A percentile compares a stretch with the other conserved stretches of the same genome.
Conservation (phyloP, 2,888 invertebrate genomes). For the Pachycephus smyrnensis region DNA sequence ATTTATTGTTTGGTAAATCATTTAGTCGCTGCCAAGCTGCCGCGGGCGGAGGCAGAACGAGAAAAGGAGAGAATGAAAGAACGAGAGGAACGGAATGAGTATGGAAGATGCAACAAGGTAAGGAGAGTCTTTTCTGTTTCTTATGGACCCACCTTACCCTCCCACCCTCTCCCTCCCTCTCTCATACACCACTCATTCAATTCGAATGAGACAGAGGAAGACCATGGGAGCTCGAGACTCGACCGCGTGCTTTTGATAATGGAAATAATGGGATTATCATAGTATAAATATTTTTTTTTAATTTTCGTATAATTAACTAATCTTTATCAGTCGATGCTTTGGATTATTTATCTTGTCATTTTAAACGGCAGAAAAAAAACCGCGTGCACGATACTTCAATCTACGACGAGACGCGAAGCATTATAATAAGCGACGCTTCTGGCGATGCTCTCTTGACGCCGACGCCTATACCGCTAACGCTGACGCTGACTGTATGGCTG, state of each 20-base stretch:
- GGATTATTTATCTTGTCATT: no score
- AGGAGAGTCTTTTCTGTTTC: conserved; percentile 18
- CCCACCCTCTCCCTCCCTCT: no score
- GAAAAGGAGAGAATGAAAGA: conserved; percentile 26
- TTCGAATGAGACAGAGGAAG: not conserved
- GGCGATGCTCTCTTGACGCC: no score
- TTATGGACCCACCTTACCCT: not conserved
- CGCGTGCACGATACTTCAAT: no score
- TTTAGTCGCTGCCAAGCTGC: conserved; percentile 66
- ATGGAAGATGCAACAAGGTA: conserved; percentile 13
- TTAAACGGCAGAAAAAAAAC: no score
- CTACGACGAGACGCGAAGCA: not conserved
- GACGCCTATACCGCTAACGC: not conserved
- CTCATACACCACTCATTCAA: not conserved
- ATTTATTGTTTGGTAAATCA: conserved; percentile 67
- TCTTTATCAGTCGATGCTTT: no score
- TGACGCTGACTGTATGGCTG: not conserved
- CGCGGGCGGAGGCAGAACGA: conserved; percentile 46
- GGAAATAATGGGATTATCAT: not conserved
- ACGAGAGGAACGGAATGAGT: conserved; percentile 12
- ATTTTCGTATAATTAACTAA: no score
- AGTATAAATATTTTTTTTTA: not conserved
- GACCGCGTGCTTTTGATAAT: not conserved
- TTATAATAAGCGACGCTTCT: not conserved
- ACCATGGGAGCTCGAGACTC: not conserved